Conservation (phyloP, 2,797 vertebrate species). For the Novumbra hubbsi region DNA sequence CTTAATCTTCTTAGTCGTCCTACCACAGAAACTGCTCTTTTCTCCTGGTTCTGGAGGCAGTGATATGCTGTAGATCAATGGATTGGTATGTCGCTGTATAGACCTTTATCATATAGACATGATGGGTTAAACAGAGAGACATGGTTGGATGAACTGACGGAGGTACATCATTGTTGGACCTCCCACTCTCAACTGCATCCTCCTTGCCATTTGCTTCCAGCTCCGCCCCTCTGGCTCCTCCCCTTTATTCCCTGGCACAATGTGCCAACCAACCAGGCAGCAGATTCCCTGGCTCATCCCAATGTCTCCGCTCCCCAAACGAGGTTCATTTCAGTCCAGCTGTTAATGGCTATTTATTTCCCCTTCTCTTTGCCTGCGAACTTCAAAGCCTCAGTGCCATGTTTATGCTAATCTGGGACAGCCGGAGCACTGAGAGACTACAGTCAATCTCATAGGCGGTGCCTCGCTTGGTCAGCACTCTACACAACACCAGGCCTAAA, state of each 20-base stretch:
- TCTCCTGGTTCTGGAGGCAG: not conserved
- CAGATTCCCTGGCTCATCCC: conserved; percentile 27
- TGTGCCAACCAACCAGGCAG: conserved; percentile 48
- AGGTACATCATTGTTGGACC: too few relatives aligned
- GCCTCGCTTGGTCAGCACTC: conserved; percentile 71
- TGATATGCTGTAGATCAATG: not conserved
- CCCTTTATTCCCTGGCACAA: not conserved
- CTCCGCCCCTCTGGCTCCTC: not conserved
- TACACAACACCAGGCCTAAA: conserved; percentile 42
- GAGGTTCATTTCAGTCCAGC: conserved; percentile 58
- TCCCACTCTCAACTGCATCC: not conserved
- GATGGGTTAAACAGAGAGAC: too few relatives aligned
- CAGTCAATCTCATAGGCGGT: conserved; percentile 56
- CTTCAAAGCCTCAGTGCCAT: conserved; percentile 60
- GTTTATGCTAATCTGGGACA: conserved; percentile 68
- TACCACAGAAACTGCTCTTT: not conserved
- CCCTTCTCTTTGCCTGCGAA: conserved; percentile 52
- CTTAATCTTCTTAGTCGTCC: not conserved
- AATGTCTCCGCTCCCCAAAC: not conserved
- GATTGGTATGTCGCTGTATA: not conserved
- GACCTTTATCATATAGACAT: not conserved
- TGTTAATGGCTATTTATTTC: conserved; percentile 63
- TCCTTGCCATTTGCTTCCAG: not conserved
- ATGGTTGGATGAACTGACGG: too few relatives aligned
- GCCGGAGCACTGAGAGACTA: conserved; percentile 56